Base-by-base conservation (phyloP, 2,888 invertebrate genomes). In the Orthosia gothica region DNA sequence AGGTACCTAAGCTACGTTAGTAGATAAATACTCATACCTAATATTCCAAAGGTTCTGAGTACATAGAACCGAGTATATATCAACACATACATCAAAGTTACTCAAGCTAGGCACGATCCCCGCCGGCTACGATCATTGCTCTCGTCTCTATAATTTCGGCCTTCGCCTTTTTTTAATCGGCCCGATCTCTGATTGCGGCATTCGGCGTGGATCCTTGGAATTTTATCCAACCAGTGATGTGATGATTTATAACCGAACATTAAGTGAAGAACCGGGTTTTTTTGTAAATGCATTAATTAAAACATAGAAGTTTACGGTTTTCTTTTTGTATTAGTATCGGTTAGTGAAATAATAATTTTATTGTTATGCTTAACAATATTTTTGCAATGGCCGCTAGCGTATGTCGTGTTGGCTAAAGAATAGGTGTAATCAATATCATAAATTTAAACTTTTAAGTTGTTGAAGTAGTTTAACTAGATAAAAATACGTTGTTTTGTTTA, bases 151-250 rank as follows among this genome's bases (percentile, higher is more conserved):
- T 89, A 89, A 90, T 91, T 90, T 92, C 79, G 89, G 85, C 88
- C 89, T 89, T 90, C 86, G 87, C 87, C 89, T 90, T 91, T 91
- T 91, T 92, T 91, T 91, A 89, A 92, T 90, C 90, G 88, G 82
- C 72, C 82, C 87, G 88, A 93, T 92, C 92, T 91, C 87, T 86
- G 91, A 93, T 92, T 91, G 90, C 91, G 87, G 89, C 89, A 88
- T 89, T 89, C 87, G 81, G 84, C 84, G 86, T 87, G 65, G 88
- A 90, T 91, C 91, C 89, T 89, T 86, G 89, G 87, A 87, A 88
- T 90, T 91, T 87, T 81, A 86, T 84, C 85, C 86, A 88, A 87
- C 79, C 70, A 84, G 87, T 87, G 91, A 89, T 90, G 90, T 87
- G 90, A 91, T 91, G 90, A 91, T 91, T 91, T 91, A 91, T 89